phyloP scores from a whole-genome alignment of 2,113 vertebrate species.

The Gallinago media region DNA sequence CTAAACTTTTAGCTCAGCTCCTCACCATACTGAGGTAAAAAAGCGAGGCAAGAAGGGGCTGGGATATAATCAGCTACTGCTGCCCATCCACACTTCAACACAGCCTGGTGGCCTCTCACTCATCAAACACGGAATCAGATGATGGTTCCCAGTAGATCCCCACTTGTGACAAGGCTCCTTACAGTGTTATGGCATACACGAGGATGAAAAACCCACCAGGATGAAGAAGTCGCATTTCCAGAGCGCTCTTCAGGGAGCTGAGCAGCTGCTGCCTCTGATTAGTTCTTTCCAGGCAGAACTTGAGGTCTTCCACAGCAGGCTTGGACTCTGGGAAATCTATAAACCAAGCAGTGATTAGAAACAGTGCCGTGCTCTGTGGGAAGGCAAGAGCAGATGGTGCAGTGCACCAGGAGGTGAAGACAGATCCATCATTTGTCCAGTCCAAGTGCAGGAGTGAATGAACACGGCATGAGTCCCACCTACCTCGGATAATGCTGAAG shows the following conservation, averaged over 20 bases:
- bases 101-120: background rate
- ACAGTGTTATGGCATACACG: fast-evolving
- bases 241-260: slow-evolving; percentile 88
- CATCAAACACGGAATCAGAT: background rate
- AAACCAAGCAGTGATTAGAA: background rate
- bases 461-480: background rate
- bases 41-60: background rate
- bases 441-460: background rate
- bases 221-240: slow-evolving; percentile 93
- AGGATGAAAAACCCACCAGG: slow-evolving; percentile 79
- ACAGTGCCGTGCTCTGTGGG: fast-evolving
- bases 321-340: slow-evolving; percentile 97
- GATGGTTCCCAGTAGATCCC: background rate
- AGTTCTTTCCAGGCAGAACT: slow-evolving; percentile 94
- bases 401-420: background rate
- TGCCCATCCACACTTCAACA: background rate
- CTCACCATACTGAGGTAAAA: background rate
- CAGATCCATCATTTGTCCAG: background rate
- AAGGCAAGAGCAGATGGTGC: fast-evolving
- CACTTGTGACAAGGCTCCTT: background rate
- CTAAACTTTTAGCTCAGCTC: background rate
- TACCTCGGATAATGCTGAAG: slow-evolving; percentile 96
- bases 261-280: slow-evolving; percentile 95
- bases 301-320: slow-evolving; percentile 94
- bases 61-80: background rate